Conservation (phyloP, 1,140 invertebrate genomes). For the Ceratosolen fusciceps region DNA sequence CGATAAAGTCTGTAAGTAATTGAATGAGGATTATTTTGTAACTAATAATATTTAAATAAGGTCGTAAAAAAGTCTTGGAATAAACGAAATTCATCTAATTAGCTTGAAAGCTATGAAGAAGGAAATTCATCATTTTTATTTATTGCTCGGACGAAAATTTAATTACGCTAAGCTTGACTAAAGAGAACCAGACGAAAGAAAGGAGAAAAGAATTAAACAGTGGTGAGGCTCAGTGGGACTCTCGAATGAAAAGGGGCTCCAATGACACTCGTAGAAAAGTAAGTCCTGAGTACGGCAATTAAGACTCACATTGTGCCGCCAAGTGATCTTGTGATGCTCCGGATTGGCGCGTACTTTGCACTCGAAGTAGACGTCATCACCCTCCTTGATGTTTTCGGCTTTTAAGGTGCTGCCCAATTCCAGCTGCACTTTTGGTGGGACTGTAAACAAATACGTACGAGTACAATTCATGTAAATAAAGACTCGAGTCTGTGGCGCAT, state of each 20-base stretch:
- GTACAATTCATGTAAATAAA: background rate
- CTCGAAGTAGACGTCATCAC: constrained; percentile 94
- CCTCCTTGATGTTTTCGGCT: constrained; percentile 90
- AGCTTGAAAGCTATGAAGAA: too few species aligned
- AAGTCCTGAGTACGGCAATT: constrained; percentile 24
- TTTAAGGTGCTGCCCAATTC: constrained; percentile 87
- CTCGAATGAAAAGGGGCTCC: background rate
- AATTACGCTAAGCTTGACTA: background rate
- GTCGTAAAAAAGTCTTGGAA: too few species aligned
- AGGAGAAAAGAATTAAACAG: background rate
- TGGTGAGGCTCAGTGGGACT: background rate
- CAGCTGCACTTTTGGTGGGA: constrained; percentile 86
- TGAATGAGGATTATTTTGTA: too few species aligned
- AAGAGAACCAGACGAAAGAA: background rate
- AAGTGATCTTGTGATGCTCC: constrained; percentile 85
- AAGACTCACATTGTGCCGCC: constrained; percentile 88
- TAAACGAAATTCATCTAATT: too few species aligned
- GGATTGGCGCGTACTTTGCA: constrained; percentile 92
- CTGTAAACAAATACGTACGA: constrained; percentile 68
- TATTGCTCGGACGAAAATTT: too few species aligned
- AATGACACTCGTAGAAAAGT: background rate
- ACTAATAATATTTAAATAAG: too few species aligned
- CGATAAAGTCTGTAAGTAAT: too few species aligned
- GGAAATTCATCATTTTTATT: too few species aligned
- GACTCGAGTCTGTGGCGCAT: too few species aligned